Evolutionary conservation across 1,140 invertebrate species (phyloP), one percentile per base, ranked within the genome.

Genomic region (Thaumetopoea pityocampa): DNA sequence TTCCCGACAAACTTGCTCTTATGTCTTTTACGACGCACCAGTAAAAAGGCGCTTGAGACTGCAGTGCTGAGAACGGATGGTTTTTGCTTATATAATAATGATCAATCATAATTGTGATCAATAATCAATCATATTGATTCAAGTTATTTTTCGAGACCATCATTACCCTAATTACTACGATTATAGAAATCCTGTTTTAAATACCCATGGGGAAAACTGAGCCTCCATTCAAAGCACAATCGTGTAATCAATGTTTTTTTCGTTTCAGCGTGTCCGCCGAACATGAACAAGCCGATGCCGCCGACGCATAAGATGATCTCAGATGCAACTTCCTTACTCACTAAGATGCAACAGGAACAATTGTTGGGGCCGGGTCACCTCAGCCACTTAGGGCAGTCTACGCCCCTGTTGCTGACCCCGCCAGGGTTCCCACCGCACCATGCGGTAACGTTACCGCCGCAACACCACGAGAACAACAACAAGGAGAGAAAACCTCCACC

Each of bases 281-380:
- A 91, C 2, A 86, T 93, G 85, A 90, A 81, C 57, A 90, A 91
- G 63, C 92, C 92, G 5, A 92, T 93, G 89, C 89, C 91, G 36
- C 91, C 92, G 18, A 92, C 91, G 37, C 88, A 88, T 15, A 94
- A 94, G 60, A 90, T 93, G 86, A 88, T 93, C 66, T 89, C 86
- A 29, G 90, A 91, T 40, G 88, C 90, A 36, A 90, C 90, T 18
- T 92, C 92, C 18, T 68, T 93, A 11, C 87, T 93, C 29, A 91
- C 89, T 58, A 92, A 92, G 32, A 87, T 90, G 43, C 91, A 92
- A 63, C 90, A 92, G 12, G 90, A 92, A 59, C 90, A 91, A 24
- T 85, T 89, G 4, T 81, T 89, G 30, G 84, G 64, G 49, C 79
- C 36, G 26, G 84, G 35, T 63, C 88, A 58, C 66, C 73, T 43